Base-by-base conservation (phyloP, 2,888 invertebrate species). In the Brachypalpus laphriformis region DNA sequence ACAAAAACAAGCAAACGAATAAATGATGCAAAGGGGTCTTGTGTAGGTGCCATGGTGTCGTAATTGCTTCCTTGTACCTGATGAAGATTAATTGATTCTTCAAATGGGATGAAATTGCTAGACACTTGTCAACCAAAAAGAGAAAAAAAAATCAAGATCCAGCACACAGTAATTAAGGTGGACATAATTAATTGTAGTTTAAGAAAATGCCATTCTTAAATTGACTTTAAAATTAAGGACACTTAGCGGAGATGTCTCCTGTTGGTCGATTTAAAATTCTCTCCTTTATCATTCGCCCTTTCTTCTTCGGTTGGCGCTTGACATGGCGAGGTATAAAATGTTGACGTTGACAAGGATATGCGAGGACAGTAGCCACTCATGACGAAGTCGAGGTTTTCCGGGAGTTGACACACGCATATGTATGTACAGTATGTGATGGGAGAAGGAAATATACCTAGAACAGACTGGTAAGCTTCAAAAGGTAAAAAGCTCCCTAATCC, bases 341-440 rank as follows among this genome's bases (percentile, higher is more conserved):
- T 75, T 85, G 85, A 85, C 85, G 25, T 85, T 85, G 85, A 85
- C 81, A 85, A 85, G 85, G 85, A 85, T 85, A 85, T 76, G 81
- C 81, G 81, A 85, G 81, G 81, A 85, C 85, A 85, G 80, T 81
- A 81, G 85, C 85, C 85, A 81, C 81, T 85, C 85, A 85, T 61
- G 85, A 71, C 59, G 25, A 22, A 74, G 65, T 49, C 49, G 45
- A 74, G 78, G 65, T 76, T 74, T 80, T 71, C 34, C 61, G n/a
- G 11, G 20, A 78, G 42, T 34, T 65, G 18, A 59, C 61, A 61
- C 25, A 31, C 18, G 22, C 34, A 16, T 31, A 16, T n/a, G 5
- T 31, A 42, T n/a, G n/a, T n/a, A n/a, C n/a, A n/a, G n/a, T n/a
- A n/a, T 28, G 9, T 28, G 14, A 28, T 0, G 20, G 71, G 70